Evolutionary conservation across 2,113 vertebrate genomes (phyloP), one percentile per base, ranked within the genome.

Genomic region (Chlorodrepanis virens): DNA sequence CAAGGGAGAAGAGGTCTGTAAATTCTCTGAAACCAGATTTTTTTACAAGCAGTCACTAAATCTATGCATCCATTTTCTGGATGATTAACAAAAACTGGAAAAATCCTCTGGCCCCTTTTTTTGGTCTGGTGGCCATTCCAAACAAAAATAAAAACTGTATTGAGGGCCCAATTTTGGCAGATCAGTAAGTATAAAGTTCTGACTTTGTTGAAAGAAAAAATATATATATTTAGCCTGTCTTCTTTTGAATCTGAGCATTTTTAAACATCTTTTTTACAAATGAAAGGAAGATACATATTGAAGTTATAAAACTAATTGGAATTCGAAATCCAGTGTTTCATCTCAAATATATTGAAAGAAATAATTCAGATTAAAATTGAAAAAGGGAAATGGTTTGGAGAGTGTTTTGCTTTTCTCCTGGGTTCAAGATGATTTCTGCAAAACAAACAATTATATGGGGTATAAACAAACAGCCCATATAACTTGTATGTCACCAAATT

Each of bases 331-430:
- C 56, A 78, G 64, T 68, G 27, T 86, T 95, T 75, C 35, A 71
- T 75, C 56, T 81, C 68, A 89, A 89, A 78, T 28, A 71, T 64
- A 89, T 67, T 61, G 39, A 78, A 94, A 94, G 33, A 94, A 88
- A 93, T 69, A 60, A 75, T 47, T 90, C 7, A 89, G 92, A 92
- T 83, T 77, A 65, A 92, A 96, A 83, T 83, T 68, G 0, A 31
- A 87, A 91, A 85, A 92, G 27, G 29, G 8, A 92, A 92, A 90
- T 22, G 15, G 13, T 86, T 81, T 74, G 42, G 47, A 92, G 50
- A 45, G 15, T 25, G 23, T 71, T 75, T 80, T 72, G 23, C 20
- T 91, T 94, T 89, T 94, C 83, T 96, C 68, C 39, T 59, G 39
- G 37, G 50, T 79, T 93, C 52, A 80, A 80, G 31, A 93, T 29